These are phyloP conservation scores for Catocala nupta DNA, from an alignment of 2,888 invertebrate species.

Conservation along the genomic window DNA sequence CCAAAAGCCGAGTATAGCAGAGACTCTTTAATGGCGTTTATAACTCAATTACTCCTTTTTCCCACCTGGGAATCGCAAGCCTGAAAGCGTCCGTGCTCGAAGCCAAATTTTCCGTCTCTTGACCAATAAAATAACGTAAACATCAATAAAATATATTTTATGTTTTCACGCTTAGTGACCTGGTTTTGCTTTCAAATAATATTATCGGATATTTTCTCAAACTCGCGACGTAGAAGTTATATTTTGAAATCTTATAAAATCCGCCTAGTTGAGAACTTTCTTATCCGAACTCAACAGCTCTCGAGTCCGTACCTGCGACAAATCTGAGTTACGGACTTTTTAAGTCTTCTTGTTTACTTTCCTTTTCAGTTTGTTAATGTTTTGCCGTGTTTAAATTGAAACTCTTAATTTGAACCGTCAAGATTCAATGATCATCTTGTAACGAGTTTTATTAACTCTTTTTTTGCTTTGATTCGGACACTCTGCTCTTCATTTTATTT, in stretches of 20 bases:
- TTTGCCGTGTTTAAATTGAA: constrained; percentile 55
- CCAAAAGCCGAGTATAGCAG: constrained; percentile 15
- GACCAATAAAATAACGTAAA: constrained; percentile 6
- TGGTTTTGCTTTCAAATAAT: constrained; percentile 34
- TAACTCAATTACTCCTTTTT: constrained; percentile 23
- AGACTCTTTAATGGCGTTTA: constrained; percentile 20
- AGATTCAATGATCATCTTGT: constrained; percentile 45
- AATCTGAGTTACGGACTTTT: constrained; percentile 67
- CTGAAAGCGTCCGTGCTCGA: background rate
- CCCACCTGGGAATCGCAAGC: constrained; percentile 15
- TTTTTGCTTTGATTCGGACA: constrained; percentile 25
- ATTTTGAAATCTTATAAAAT: constrained; percentile 65
- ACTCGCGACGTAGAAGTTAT: constrained; percentile 49
- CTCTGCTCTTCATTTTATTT: constrained; percentile 22
- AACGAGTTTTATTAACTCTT: constrained; percentile 42
- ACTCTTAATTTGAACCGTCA: constrained; percentile 50
- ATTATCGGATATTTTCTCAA: constrained; percentile 38
- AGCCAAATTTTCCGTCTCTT: constrained; percentile 3
- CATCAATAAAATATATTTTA: constrained; percentile 3
- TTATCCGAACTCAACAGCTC: constrained; percentile 70
- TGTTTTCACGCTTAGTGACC: constrained; percentile 13
- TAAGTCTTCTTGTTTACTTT: constrained; percentile 63
- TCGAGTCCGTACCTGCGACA: constrained; percentile 61
- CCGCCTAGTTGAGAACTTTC: constrained; percentile 65
- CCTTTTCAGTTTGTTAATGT: constrained; percentile 58